phyloP scores from a whole-genome alignment of 1,140 invertebrate genomes.

The Monomorium pharaonis region DNA sequence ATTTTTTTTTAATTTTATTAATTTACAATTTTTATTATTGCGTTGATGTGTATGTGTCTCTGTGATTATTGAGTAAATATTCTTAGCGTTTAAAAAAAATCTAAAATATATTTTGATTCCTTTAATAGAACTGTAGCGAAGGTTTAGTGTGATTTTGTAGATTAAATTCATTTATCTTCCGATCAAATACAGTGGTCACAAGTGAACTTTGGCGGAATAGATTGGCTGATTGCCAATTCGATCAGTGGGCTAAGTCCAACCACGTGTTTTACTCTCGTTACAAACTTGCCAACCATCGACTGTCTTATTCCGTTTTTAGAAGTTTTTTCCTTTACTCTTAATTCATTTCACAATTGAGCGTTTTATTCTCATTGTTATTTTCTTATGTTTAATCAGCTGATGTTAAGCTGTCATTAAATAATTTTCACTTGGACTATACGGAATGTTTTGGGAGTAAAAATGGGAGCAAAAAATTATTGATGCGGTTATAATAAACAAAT shows the following conservation, averaged over 20 bases:
- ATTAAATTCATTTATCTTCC: constrained; percentile 40
- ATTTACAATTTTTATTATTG: neutral
- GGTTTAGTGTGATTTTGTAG: neutral
- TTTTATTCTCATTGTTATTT: neutral
- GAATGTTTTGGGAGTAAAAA: constrained; percentile 9
- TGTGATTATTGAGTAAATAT: too few relatives aligned
- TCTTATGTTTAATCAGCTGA: neutral
- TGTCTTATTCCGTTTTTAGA: neutral
- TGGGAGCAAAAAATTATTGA: neutral
- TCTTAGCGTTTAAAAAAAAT: neutral
- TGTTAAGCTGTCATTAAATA: neutral
- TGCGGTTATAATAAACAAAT: neutral
- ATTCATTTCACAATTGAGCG: neutral
- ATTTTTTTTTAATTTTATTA: neutral
- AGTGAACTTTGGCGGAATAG: constrained; percentile 16
- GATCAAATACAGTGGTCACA: constrained; percentile 27
- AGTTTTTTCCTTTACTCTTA: neutral
- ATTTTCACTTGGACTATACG: neutral
- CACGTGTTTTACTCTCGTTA: constrained; percentile 45
- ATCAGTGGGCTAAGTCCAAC: constrained; percentile 41
- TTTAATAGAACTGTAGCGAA: neutral
- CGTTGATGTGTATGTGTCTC: neutral
- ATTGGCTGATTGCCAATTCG: constrained; percentile 62
- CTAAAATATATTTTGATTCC: neutral
- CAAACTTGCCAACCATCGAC: neutral